These are phyloP conservation scores for Caranx ignobilis DNA, from an alignment of 2,113 vertebrate genomes.

Conservation along the genomic window DNA sequence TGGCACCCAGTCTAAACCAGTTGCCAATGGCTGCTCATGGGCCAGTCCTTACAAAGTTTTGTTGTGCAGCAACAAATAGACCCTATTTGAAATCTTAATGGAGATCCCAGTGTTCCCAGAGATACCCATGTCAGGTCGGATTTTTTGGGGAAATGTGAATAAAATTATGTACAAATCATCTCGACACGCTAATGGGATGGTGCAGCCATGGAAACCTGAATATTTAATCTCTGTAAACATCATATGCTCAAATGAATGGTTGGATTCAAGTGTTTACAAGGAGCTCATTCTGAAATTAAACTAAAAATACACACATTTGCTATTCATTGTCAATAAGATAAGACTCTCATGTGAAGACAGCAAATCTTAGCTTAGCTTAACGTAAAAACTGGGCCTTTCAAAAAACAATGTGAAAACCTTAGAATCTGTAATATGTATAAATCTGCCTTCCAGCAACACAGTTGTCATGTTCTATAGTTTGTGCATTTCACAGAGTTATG, in stretches of 20 bases:
- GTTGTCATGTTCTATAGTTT: neutral
- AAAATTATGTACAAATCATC: neutral
- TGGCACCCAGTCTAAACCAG: no score
- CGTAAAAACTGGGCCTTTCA: no score
- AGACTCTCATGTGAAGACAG: no score
- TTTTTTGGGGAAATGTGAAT: neutral
- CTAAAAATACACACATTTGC: no score
- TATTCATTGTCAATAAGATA: no score
- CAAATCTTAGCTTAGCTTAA: no score
- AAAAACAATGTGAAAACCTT: no score
- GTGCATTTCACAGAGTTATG: neutral
- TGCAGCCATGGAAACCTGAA: neutral
- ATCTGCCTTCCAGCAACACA: neutral
- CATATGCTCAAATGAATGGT: no score
- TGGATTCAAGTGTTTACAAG: no score
- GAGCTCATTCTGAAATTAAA: no score
- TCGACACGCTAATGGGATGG: neutral
- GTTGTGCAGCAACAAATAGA: neutral
- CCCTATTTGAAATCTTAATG: neutral
- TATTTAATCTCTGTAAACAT: neutral
- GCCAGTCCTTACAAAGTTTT: neutral
- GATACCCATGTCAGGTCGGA: neutral
- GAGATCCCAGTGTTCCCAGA: neutral
- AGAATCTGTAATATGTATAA: neutral
- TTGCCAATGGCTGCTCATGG: neutral